Evolutionary conservation across 2,888 invertebrate genomes (phyloP).

Genomic region (Idaea dimidiata): DNA sequence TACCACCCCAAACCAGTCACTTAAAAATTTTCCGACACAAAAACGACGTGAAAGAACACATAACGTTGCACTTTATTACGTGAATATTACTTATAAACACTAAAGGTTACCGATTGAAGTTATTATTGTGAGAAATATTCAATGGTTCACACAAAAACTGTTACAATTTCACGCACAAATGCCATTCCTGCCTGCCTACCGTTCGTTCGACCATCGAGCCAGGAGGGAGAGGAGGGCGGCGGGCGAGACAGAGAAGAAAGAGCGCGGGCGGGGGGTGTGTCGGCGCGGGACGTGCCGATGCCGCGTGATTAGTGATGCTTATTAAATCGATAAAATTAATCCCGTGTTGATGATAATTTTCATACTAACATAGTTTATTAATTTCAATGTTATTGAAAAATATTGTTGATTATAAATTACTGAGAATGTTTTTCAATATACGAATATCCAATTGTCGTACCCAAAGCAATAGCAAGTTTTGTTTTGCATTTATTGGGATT

Average conservation of each 20-base stretch:
- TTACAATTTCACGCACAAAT: constrained; percentile 72
- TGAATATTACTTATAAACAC: constrained; percentile 45
- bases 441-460: no score
- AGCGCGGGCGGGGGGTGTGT: constrained; percentile 36
- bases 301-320: constrained; percentile 8
- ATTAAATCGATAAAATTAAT: background rate
- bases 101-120: constrained; percentile 46
- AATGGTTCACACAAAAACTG: constrained; percentile 70
- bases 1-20: constrained; percentile 66
- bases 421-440: no score
- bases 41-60: constrained; percentile 57
- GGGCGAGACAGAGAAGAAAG: constrained; percentile 33
- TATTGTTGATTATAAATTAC: background rate
- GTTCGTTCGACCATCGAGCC: constrained; percentile 41
- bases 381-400: background rate
- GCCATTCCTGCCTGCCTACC: constrained; percentile 62
- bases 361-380: background rate
- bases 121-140: constrained; percentile 60
- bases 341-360: background rate
- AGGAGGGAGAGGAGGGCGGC: constrained; percentile 29
- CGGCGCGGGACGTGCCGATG: background rate
- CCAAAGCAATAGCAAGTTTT: no score
- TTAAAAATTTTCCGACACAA: constrained; percentile 56
- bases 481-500: no score
- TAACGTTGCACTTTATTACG: constrained; percentile 42